These are phyloP conservation scores for Lethenteron reissneri DNA, from an alignment of 2,113 vertebrate genomes.

Conservation along the genomic window DNA sequence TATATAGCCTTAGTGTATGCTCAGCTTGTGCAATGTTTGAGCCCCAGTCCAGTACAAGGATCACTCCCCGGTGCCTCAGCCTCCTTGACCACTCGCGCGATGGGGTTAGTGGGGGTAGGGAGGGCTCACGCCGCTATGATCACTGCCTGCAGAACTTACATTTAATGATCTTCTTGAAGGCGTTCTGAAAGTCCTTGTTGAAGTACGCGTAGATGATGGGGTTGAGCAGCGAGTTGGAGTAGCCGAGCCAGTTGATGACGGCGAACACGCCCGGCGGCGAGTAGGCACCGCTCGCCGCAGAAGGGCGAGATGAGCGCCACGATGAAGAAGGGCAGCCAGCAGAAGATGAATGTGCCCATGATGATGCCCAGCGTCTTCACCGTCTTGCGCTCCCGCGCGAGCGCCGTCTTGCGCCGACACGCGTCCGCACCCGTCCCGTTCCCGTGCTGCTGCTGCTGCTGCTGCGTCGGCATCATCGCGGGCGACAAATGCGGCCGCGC, in stretches of 20 bases:
- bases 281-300: constrained; percentile 52
- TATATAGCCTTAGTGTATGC: too few species aligned
- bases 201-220: constrained; percentile 96
- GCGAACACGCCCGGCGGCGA: constrained; percentile 59
- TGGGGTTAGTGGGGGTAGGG: too few species aligned
- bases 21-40: too few species aligned
- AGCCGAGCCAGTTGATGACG: constrained; percentile 90
- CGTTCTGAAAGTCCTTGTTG: constrained; percentile 96
- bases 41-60: too few species aligned
- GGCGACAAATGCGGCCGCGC: too few species aligned
- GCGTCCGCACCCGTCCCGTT: background rate
- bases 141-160: constrained; percentile 65
- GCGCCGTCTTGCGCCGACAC: constrained; percentile 40
- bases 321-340: constrained; percentile 94
- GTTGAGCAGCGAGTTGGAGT: constrained; percentile 89
- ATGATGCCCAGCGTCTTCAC: constrained; percentile 93
- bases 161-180: constrained; percentile 87
- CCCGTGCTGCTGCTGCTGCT: background rate
- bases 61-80: too few species aligned
- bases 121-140: background rate
- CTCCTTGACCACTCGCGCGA: too few species aligned
- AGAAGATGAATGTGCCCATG: constrained; percentile 94
- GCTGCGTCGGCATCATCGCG: background rate
- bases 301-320: constrained; percentile 79
- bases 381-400: constrained; percentile 76